These are phyloP conservation scores for Passer montanus DNA, from an alignment of 2,113 vertebrate genomes.

Conservation along the genomic window DNA sequence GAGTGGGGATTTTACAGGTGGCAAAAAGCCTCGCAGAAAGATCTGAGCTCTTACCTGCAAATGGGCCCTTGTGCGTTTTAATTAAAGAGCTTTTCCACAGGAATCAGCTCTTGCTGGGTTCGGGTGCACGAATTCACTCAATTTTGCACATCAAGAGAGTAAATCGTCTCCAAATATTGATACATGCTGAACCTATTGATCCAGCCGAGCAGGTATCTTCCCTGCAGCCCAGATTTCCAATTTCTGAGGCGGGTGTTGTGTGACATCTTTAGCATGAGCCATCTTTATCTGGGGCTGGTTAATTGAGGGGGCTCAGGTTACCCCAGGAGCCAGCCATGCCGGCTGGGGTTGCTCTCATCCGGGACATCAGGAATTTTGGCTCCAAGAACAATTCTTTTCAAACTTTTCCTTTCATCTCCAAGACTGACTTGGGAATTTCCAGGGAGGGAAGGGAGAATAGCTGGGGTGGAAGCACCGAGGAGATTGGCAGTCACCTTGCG, in stretches of 20 bases:
- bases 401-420: conserved; percentile 16
- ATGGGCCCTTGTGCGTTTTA: not conserved
- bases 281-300: conserved; percentile 56
- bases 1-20: not conserved
- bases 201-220: not conserved
- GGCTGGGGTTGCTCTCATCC: conserved; percentile 17
- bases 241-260: conserved; percentile 32
- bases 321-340: conserved; percentile 7
- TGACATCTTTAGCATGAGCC: conserved; percentile 51
- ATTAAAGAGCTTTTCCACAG: not conserved
- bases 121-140: not conserved
- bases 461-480: not conserved
- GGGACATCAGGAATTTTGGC: conserved; percentile 49
- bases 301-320: conserved; percentile 56
- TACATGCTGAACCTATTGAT: not conserved
- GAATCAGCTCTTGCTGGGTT: not conserved
- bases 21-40: not conserved
- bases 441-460: not conserved
- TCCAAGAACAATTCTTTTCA: conserved; percentile 16
- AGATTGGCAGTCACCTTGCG: conserved; percentile 52
- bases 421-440: not conserved
- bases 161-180: not conserved
- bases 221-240: not conserved
- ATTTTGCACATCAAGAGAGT: not conserved
- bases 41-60: not conserved